These are phyloP conservation scores for Ascidia mentula DNA, from an alignment of 23 tunicate species.

Conservation along the genomic window DNA sequence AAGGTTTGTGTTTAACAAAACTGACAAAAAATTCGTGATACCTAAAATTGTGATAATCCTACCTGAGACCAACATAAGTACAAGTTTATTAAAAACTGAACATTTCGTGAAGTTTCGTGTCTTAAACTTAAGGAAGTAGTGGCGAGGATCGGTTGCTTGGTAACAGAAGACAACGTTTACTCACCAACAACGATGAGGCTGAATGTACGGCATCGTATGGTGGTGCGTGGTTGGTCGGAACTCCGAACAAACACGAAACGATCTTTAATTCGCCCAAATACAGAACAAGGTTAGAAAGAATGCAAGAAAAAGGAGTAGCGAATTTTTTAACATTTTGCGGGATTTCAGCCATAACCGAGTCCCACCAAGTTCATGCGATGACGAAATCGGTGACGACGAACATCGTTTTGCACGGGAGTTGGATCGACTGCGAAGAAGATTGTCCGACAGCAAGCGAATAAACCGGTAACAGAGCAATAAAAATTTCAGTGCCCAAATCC, in stretches of 20 bases:
- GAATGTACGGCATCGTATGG: slow-evolving; percentile 75
- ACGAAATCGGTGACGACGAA: slow-evolving; percentile 14
- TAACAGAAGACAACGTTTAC: slow-evolving; percentile 25
- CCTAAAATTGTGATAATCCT: too few species aligned
- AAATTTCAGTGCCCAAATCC: neutral
- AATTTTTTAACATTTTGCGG: neutral
- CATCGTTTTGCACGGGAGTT: slow-evolving; percentile 52
- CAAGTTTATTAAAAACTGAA: too few species aligned
- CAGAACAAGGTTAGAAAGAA: neutral
- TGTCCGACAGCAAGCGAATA: slow-evolving; percentile 66
- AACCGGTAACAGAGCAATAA: slow-evolving; percentile 50
- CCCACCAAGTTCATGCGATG: slow-evolving; percentile 65
- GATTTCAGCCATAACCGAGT: neutral
- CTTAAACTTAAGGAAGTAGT: too few species aligned
- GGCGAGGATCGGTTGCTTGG: neutral
- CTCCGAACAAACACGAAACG: neutral
- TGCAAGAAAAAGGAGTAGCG: neutral
- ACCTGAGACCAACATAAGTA: too few species aligned
- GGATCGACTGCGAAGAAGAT: slow-evolving; percentile 57
- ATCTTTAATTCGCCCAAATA: neutral
- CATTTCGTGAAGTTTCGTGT: too few species aligned
- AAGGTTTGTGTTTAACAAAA: too few species aligned
- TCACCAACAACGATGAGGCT: slow-evolving; percentile 40
- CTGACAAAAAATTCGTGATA: too few species aligned
- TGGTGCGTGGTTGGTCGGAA: slow-evolving; percentile 45